phyloP scores from a whole-genome alignment of 2,113 vertebrate genomes.

The Sialia sialis region DNA sequence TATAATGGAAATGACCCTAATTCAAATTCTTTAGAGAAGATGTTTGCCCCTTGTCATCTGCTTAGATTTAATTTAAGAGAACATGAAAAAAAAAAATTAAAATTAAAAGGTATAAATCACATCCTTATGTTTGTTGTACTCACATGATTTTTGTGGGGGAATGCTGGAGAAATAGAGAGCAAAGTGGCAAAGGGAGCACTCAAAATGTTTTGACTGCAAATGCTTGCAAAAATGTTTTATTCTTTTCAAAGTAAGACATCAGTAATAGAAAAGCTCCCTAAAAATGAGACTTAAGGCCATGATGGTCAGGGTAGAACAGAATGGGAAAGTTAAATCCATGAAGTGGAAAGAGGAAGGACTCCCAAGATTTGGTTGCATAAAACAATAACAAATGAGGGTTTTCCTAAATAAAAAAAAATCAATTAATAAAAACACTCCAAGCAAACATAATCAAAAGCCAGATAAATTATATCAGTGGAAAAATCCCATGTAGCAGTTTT shows the following conservation, averaged over 20 bases:
- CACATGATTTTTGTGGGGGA: not conserved
- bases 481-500: not conserved
- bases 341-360: not conserved
- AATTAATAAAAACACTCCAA: not conserved
- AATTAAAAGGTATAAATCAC: not conserved
- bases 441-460: not conserved
- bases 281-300: not conserved
- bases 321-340: not conserved
- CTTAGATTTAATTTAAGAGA: conserved; percentile 22
- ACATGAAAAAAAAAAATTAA: not conserved
- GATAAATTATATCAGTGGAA: not conserved
- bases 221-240: not conserved
- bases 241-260: not conserved
- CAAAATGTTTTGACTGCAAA: not conserved
- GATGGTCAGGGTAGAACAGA: not conserved
- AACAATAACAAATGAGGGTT: fast-evolving
- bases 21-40: not conserved
- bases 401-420: not conserved
- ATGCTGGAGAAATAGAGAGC: not conserved
- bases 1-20: conserved; percentile 18
- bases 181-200: not conserved
- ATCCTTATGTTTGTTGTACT: not conserved
- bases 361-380: not conserved
- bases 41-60: not conserved
- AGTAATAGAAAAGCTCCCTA: not conserved